Evolutionary conservation across 2,888 invertebrate species (phyloP), one percentile per base, ranked within the genome.

Genomic region (Crepidodera aurea): DNA sequence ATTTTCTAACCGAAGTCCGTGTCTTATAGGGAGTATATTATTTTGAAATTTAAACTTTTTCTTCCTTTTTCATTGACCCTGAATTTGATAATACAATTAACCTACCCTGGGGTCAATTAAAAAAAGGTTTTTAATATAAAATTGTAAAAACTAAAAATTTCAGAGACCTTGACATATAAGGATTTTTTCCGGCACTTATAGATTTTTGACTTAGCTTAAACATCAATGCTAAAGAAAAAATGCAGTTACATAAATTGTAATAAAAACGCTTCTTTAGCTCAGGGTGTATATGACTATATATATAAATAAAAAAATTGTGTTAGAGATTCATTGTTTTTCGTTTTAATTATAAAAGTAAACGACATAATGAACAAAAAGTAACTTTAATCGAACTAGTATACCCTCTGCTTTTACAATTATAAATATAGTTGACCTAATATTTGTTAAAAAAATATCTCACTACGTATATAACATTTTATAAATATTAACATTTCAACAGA

Each of bases 281-380:
- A 40, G 40, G 40, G 40, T 40, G 40, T 40, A 40, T 10, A 40
- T 10, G 18, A 40, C 40, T 40, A 40, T 10, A 40, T 18, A 13
- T 16, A 16, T 40, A 40, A 40, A 10, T 10, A 40, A 40, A 40
- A 40, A 18, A 40, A 16, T 37, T 29, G 34, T 34, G 34, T 34
- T 34, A 34, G 40, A 40, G 40, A 40, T 40, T 40, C 40, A 34
- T 34, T 34, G 29, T 29, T 29, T 29, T 29, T 29, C 2, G 3
- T 29, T 8, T 4, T 4, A 22, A 22, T 22, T 22, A 22, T 32
- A 32, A 32, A 32, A 32, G 2, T 32, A 10, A 32, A 2, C 10
- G 32, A 22, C 32, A 37, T 37, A 37, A 4, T 10, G 2, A 37
- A 37, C 8, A 2, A 13, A 13, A 13, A 13, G 13, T 37, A 37